phyloP scores from a whole-genome alignment of 2,797 vertebrate genomes.

The Enteromius viviparus region DNA sequence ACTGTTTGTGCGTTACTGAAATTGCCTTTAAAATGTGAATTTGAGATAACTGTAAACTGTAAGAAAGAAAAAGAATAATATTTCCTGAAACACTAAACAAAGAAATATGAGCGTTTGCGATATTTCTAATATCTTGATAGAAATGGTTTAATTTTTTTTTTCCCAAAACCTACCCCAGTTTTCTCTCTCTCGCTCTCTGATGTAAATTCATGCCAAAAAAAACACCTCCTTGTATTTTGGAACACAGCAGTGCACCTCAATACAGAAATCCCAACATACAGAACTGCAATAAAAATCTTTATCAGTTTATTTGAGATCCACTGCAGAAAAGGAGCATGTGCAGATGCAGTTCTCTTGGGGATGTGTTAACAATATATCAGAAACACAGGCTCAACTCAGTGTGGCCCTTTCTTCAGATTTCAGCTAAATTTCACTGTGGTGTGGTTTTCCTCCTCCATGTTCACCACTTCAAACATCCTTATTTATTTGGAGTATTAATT shows the following conservation, averaged over 20 bases:
- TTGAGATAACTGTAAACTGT: too few relatives aligned
- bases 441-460: background rate
- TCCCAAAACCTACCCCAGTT: background rate
- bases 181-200: too few relatives aligned
- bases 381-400: background rate
- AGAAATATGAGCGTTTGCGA: background rate
- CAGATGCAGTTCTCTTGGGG: background rate
- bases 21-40: background rate
- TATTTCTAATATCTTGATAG: too few relatives aligned
- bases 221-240: slow-evolving; percentile 7
- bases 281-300: background rate
- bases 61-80: too few relatives aligned
- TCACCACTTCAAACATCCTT: background rate
- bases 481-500: slow-evolving; percentile 17
- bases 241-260: background rate
- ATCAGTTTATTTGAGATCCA: slow-evolving; percentile 2
- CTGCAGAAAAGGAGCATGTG: background rate
- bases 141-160: too few relatives aligned
- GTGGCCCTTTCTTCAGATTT: slow-evolving; percentile 31
- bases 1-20: background rate
- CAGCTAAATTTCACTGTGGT: slow-evolving; percentile 10
- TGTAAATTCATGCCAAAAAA: background rate
- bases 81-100: background rate
- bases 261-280: slow-evolving; percentile 34
- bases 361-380: background rate